Percentiles rank a stretch among this genome's conserved stretches.
These are phyloP conservation scores for Pseudonaja textilis DNA, from an alignment of 2,113 vertebrate species.

Conservation along the genomic window DNA sequence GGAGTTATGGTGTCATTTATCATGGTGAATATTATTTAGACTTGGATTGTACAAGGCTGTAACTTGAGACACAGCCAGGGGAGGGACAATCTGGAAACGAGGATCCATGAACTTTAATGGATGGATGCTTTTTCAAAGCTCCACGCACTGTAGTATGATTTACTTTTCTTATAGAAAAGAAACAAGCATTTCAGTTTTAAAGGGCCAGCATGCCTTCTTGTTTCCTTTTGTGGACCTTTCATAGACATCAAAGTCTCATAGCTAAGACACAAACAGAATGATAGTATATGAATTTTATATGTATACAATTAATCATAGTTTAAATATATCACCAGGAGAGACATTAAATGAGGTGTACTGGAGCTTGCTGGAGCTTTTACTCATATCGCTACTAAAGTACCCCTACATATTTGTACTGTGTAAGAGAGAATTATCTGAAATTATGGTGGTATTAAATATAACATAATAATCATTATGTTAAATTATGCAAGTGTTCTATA, in stretches of 20 bases:
- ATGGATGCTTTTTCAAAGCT: conserved; percentile 84
- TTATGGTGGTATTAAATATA: conserved; percentile 51
- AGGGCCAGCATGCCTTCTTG: conserved; percentile 66
- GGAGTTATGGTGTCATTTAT: conserved; percentile 97
- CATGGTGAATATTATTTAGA: conserved; percentile 98
- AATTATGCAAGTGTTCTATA: conserved; percentile 30
- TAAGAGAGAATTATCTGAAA: conserved; percentile 52
- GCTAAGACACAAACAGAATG: conserved; percentile 46
- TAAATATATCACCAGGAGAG: conserved; percentile 22
- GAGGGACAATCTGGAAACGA: conserved; percentile 87
- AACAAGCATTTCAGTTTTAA: conserved; percentile 74
- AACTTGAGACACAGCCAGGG: conserved; percentile 89
- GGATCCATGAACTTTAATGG: conserved; percentile 88
- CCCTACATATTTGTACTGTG: conserved; percentile 39
- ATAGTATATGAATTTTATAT: conserved; percentile 39
- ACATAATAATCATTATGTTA: conserved; percentile 23
- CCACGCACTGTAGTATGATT: conserved; percentile 76
- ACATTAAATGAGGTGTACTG: conserved; percentile 40
- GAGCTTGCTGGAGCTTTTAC: conserved; percentile 42
- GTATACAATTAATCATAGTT: conserved; percentile 39
- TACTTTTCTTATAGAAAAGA: conserved; percentile 74
- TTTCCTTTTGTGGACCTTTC: conserved; percentile 49
- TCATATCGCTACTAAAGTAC: conserved; percentile 23
- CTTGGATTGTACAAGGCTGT: conserved; percentile 93
- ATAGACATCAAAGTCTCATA: background rate